Evolutionary conservation across 2,113 vertebrate species (phyloP).

Genomic region (Zosterops hypoxanthus): DNA sequence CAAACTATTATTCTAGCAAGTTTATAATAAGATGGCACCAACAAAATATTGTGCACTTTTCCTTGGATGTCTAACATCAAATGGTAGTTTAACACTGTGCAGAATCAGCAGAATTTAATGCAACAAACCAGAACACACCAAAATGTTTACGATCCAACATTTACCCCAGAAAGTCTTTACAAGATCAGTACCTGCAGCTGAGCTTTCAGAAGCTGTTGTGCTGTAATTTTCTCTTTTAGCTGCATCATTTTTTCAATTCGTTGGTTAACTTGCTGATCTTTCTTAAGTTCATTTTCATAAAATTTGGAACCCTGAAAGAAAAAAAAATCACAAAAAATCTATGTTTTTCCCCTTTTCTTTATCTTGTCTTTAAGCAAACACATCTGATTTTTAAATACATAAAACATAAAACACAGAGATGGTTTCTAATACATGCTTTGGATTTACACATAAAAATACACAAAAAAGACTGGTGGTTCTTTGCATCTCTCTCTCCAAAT

Average conservation of each 20-base stretch:
- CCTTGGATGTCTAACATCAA: not conserved
- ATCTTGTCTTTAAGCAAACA: not conserved
- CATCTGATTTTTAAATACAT: not conserved
- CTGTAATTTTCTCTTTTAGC: conserved; percentile 85
- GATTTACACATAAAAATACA: not conserved
- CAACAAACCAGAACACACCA: not conserved
- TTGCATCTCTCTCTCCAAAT: not conserved
- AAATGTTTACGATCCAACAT: not conserved
- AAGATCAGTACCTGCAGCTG: conserved; percentile 81
- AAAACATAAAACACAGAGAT: conserved; percentile 29
- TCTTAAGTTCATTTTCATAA: conserved; percentile 94
- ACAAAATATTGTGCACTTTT: not conserved
- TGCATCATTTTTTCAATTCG: conserved; percentile 92
- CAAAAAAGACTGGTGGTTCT: not conserved
- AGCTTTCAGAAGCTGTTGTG: conserved; percentile 85
- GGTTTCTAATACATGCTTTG: not conserved
- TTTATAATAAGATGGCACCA: not conserved
- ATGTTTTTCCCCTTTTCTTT: not conserved
- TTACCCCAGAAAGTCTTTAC: not conserved
- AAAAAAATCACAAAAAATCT: not conserved
- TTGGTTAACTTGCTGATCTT: conserved; percentile 92
- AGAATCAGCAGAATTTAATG: not conserved
- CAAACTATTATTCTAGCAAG: not conserved
- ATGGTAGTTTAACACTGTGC: not conserved
- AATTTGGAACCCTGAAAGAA: conserved; percentile 89